Evolutionary conservation across 2,797 vertebrate genomes (phyloP).

Genomic region (Fistularia commersonii): DNA sequence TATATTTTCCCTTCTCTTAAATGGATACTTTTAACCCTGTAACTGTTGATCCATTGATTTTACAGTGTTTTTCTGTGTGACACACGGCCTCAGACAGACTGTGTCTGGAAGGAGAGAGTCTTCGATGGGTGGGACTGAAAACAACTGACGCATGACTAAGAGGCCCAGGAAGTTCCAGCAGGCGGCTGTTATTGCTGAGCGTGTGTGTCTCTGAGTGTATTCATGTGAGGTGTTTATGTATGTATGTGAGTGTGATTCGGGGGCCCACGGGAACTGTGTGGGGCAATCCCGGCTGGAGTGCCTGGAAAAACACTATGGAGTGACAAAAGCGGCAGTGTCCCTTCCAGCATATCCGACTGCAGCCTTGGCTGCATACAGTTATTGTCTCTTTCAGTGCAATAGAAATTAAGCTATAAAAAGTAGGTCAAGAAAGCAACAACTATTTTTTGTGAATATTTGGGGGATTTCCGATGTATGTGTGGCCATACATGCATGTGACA

Average conservation of each 20-base stretch:
- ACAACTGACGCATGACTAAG: slow-evolving; percentile 73
- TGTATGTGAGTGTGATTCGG: slow-evolving; percentile 37
- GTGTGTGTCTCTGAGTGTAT: slow-evolving; percentile 37
- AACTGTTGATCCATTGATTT: slow-evolving; percentile 26
- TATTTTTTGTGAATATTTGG: not conserved
- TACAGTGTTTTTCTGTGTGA: slow-evolving; percentile 3
- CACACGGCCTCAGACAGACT: slow-evolving; percentile 49
- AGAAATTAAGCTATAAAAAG: slow-evolving; percentile 17
- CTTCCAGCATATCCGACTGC: slow-evolving; percentile 50
- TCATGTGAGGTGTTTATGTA: slow-evolving; percentile 23
- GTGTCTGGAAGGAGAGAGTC: slow-evolving; percentile 52
- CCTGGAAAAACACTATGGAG: slow-evolving; percentile 60
- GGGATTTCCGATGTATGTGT: too few species aligned
- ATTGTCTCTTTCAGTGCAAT: slow-evolving; percentile 12
- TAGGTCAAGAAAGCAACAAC: slow-evolving; percentile 8
- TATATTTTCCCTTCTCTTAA: slow-evolving; percentile 15
- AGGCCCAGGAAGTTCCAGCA: slow-evolving; percentile 67
- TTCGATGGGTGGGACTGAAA: slow-evolving; percentile 63
- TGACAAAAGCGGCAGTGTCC: slow-evolving; percentile 60
- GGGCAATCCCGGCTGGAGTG: slow-evolving; percentile 60
- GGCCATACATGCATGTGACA: too few species aligned
- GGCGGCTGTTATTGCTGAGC: slow-evolving; percentile 61
- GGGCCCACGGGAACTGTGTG: slow-evolving; percentile 51
- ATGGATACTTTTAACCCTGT: slow-evolving; percentile 18
- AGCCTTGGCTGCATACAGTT: slow-evolving; percentile 36